Evolutionary conservation across 1,140 invertebrate species (phyloP), one percentile per base, ranked within the genome.

Genomic region (Drosophila lacertosa): DNA sequence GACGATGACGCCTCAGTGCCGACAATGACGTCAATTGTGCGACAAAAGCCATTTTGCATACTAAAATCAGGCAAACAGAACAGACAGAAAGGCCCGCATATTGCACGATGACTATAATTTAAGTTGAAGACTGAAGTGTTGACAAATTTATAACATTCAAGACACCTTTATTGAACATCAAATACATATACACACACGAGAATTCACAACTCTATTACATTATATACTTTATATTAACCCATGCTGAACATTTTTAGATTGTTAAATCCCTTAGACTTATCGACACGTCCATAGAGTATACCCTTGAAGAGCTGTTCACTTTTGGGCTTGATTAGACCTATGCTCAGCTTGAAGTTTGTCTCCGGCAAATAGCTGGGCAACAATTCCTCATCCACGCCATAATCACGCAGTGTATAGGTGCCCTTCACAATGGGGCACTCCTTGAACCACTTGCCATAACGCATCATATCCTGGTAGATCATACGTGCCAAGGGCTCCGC

Each of bases 231-330:
- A 2, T 6, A 4, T 45, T 53, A 60, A 4, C 89, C 89, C 71
- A 91, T 53, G 37, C 89, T 91, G 29, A 91, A 91, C 55, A 81
- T 74, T 64, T 91, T 91, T 0, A 91, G 62, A 62, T 91, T 91
- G 50, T 91, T 89, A 20, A 91, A 91, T 1, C 89, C 89, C 47
- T 91, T 91, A 5, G 89, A 90, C 15, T 91, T 91, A 51, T 91
- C 89, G 11, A 91, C 67, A 4, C 74, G 80, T 3, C 89, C 89
- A 40, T 55, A 55, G 3, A 91, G 33, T 11, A 26, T 22, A 6
- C 73, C 74, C 10, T 73, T 58, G 7, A 82, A 71, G 16, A 91
- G 40, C 44, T 37, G 15, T 3, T 58, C 59, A 16, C 45, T 40
- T 11, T 84, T 81, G 0, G 59, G 16, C 37, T 35, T 69, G 5